Base-by-base conservation (phyloP, 2,888 invertebrate genomes). In the Lobophora halterata region DNA sequence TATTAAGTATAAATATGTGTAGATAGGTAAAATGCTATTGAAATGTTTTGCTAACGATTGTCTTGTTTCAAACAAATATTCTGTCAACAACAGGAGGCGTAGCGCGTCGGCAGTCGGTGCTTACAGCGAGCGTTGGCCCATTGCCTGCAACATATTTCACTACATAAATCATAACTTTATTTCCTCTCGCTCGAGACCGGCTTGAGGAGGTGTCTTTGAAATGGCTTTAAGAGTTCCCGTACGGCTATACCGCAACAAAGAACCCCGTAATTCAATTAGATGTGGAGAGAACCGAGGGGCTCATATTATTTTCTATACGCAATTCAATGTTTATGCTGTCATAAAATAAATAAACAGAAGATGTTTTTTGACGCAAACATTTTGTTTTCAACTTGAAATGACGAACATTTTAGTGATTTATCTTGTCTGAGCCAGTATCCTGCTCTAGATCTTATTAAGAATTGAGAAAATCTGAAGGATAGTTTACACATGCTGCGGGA, bases 141-240 rank as follows among this genome's bases (percentile, higher is more conserved):
- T 58, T 60, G 56, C 56, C 61, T 63, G 69, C 68, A 76, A 79
- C 79, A 83, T 81, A 86, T 82, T 83, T 81, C 78, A 75, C 74
- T 79, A 77, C 77, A 83, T 86, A 86, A 83, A 85, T 86, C 83
- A 85, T 80, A 85, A 83, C 78, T 85, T 85, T 83, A 85, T 85
- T 85, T 83, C 85, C 85, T 83, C 79, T 80, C 78, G 76, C 71
- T 82, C 74, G 69, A 65, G 65, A 63, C 67, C 63, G 64, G 58
- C 62, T 65, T 52, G 62, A 58, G 65, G 69, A 80, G 79, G 77
- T 82, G 79, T 81, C 85, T 85, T 79, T 79, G 78, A 72, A 80
- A 79, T 69, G 70, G 75, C 73, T 79, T 79, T 79, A 79, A 83
- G 78, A 81, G 71, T 76, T 70, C 72, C 68, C 64, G 56, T 59